Evolutionary conservation across 2,113 vertebrate genomes (phyloP).

Genomic region (Pteruthius melanotis): DNA sequence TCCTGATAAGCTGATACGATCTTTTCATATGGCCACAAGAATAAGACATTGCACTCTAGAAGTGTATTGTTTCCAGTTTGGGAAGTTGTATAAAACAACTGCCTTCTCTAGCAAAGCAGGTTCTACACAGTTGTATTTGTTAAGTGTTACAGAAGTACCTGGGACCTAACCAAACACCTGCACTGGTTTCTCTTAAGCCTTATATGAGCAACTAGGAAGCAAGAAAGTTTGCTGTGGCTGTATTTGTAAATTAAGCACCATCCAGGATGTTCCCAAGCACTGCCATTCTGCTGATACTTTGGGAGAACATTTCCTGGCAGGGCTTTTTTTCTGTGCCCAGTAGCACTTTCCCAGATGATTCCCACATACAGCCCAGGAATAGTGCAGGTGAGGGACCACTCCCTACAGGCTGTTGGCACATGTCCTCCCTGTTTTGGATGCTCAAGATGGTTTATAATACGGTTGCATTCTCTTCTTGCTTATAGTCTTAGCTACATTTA

Average conservation of each 20-base stretch:
- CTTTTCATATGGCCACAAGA: not conserved
- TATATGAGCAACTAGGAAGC: not conserved
- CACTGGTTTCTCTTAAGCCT: not conserved
- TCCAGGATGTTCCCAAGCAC: not conserved
- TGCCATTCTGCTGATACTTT: not conserved
- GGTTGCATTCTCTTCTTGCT: not conserved
- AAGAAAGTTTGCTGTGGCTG: not conserved
- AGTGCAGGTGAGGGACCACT: not conserved
- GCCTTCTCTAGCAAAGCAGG: not conserved
- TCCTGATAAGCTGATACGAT: not conserved
- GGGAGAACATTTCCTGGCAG: not conserved
- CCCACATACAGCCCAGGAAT: not conserved
- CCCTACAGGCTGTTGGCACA: not conserved
- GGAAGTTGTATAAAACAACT: not conserved
- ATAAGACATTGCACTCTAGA: not conserved
- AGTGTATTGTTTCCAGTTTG: not conserved
- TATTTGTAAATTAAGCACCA: not conserved
- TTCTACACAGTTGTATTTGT: not conserved
- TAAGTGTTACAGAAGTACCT: not conserved
- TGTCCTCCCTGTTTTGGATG: not conserved
- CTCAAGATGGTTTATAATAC: not conserved
- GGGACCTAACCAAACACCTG: not conserved
- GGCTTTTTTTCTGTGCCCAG: not conserved
- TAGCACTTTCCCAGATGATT: not conserved
- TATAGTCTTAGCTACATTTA: not conserved